Base-by-base conservation (phyloP, 2,113 vertebrate species). In the Anser brachyrhynchus region DNA sequence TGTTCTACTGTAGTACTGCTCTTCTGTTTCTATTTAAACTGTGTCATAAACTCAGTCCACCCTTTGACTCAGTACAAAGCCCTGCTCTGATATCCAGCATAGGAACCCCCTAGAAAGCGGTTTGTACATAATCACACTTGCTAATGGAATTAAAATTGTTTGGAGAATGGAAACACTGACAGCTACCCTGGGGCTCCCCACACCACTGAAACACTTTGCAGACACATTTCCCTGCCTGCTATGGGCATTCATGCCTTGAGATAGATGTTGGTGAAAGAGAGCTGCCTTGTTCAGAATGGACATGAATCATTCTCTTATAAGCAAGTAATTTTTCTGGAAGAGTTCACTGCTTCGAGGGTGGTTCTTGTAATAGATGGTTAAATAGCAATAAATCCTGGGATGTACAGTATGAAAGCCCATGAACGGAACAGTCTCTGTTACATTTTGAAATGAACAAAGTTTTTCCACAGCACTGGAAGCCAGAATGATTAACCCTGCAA, bases 1-100 rank as follows among this genome's bases (percentile, higher is more conserved):
- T 43, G 93, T 72, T 77, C 82, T 73, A 80, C 90, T 77, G 71
- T 58, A 92, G 75, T 3, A 22, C 87, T 16, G 75, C 75, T 94
- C 71, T 80, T 77, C 93, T 94, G 78, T 26, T 94, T 79, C 94
- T 55, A 13, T 86, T 96, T 96, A 90, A 77, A 90, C 88, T 86
- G 86, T 95, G 88, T 86, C 95, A 90, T 91, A 96, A 97, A 95
- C 87, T 93, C 93, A 94, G 87, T 70, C 92, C 92, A 84, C 92
- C 85, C 88, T 95, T 90, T 96, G 95, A 90, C 85, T 96, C 84
- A 82, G 28, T 35, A 94, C 69, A 94, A 98, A 93, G 91, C 79
- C 77, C 92, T 51, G 69, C 84, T 93, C 89, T 73, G 57, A 75
- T 78, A 74, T 35, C 84, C 89, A 90, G 46, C 43, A 54, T 61